These are phyloP conservation scores for Peromyscus leucopus DNA, from an alignment of 2,113 vertebrate species.

Conservation along the genomic window DNA sequence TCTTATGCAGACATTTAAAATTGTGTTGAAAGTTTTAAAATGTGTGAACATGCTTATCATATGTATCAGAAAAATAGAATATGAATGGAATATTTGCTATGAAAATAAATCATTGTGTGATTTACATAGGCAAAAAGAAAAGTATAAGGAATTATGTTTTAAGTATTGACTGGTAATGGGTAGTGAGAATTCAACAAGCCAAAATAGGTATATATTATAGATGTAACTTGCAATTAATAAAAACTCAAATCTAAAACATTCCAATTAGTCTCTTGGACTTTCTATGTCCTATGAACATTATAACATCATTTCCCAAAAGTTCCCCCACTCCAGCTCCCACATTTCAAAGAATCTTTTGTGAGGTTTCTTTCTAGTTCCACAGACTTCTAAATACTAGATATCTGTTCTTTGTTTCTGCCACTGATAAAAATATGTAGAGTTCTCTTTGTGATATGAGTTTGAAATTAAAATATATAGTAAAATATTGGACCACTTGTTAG, in stretches of 20 bases:
- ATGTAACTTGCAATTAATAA: neutral
- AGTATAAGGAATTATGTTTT: neutral
- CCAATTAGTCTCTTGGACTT: slow-evolving; percentile 31
- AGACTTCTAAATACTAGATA: neutral
- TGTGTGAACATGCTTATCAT: neutral
- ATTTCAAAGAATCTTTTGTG: slow-evolving; percentile 60
- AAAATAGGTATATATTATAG: neutral
- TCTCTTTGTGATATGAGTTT: neutral
- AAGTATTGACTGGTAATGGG: too few relatives aligned
- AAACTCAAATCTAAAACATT: neutral
- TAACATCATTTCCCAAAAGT: too few relatives aligned
- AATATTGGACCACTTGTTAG: neutral
- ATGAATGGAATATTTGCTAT: neutral
- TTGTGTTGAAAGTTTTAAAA: neutral
- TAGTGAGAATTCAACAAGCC: slow-evolving; percentile 17
- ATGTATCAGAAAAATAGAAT: neutral
- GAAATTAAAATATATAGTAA: neutral
- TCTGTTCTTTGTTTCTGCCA: neutral
- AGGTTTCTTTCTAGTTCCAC: neutral
- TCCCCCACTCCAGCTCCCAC: neutral
- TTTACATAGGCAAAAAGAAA: slow-evolving; percentile 9
- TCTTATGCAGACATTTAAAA: slow-evolving; percentile 33
- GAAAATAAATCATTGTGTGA: neutral
- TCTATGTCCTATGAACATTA: slow-evolving; percentile 5
- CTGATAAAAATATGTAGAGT: neutral